These are phyloP conservation scores for Probosciger aterrimus DNA, from an alignment of 2,113 vertebrate genomes.

Conservation along the genomic window DNA sequence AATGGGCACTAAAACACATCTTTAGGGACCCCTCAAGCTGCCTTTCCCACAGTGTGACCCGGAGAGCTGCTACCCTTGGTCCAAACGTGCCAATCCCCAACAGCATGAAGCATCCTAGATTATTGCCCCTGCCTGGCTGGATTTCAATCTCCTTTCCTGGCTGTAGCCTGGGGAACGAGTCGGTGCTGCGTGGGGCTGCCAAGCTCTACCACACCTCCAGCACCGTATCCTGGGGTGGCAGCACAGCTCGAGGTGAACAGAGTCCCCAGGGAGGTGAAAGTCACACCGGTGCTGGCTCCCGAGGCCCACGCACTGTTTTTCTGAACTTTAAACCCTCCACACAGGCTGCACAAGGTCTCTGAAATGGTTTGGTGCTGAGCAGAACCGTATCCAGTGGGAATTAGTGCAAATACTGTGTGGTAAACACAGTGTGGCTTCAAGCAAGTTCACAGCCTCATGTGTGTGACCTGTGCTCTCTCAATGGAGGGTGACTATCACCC, in stretches of 20 bases:
- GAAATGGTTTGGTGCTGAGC: background rate
- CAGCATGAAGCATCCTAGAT: background rate
- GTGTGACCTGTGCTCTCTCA: background rate
- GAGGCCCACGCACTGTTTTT: background rate
- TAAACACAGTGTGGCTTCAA: background rate
- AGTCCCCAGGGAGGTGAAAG: background rate
- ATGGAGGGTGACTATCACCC: fast-evolving
- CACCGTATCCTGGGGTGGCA: background rate
- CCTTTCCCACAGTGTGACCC: background rate
- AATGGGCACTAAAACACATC: background rate
- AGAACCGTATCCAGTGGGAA: fast-evolving
- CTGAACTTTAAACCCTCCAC: background rate
- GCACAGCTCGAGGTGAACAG: background rate
- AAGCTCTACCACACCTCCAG: background rate
- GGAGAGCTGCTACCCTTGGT: background rate
- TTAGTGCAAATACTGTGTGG: background rate
- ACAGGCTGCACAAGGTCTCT: background rate
- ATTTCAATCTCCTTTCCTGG: background rate
- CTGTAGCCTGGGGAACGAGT: background rate
- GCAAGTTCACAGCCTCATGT: background rate
- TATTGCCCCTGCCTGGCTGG: background rate
- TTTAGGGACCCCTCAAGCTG: background rate
- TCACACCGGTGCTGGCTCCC: background rate
- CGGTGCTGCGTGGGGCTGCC: background rate
- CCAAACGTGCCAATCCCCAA: background rate